Evolutionary conservation across 1,140 invertebrate species (phyloP).

Genomic region (Eurosta solidaginis): DNA sequence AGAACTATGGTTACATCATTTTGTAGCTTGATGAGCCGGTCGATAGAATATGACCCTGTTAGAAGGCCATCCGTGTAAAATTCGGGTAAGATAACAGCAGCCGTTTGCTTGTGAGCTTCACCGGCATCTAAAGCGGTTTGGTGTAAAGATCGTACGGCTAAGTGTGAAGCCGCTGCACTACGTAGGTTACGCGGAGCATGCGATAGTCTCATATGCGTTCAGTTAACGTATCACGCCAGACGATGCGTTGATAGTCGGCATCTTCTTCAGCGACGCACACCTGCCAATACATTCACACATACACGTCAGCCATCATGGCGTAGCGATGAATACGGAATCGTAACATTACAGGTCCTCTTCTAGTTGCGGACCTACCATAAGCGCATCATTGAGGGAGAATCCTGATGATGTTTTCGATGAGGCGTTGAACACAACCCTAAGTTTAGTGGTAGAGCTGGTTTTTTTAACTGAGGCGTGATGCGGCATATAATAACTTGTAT

Average conservation of each 20-base stretch:
- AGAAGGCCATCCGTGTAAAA: no score
- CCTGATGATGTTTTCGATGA: no score
- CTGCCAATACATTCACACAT: constrained; percentile 39
- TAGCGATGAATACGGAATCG: constrained; percentile 35
- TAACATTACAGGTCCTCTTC: constrained; percentile 31
- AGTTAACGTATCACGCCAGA: constrained; percentile 48
- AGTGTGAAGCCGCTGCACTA: constrained; percentile 47
- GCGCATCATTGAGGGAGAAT: no score
- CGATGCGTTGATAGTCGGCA: constrained; percentile 48
- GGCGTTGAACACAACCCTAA: constrained; percentile 35
- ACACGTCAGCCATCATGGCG: constrained; percentile 37
- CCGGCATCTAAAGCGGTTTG: no score
- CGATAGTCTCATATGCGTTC: constrained; percentile 28
- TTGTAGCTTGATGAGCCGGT: no score
- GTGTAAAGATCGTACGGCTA: constrained; percentile 41
- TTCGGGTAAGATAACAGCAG: no score
- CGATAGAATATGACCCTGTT: no score
- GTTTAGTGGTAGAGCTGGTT: constrained; percentile 39
- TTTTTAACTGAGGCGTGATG: no score
- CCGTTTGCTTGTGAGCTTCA: no score
- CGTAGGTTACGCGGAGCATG: constrained; percentile 46
- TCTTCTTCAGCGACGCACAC: constrained; percentile 32
- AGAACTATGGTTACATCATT: no score
- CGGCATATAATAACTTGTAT: no score
- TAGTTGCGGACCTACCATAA: constrained; percentile 1